phyloP scores from a whole-genome alignment of 2,888 invertebrate species.

The Deilephila elpenor region DNA sequence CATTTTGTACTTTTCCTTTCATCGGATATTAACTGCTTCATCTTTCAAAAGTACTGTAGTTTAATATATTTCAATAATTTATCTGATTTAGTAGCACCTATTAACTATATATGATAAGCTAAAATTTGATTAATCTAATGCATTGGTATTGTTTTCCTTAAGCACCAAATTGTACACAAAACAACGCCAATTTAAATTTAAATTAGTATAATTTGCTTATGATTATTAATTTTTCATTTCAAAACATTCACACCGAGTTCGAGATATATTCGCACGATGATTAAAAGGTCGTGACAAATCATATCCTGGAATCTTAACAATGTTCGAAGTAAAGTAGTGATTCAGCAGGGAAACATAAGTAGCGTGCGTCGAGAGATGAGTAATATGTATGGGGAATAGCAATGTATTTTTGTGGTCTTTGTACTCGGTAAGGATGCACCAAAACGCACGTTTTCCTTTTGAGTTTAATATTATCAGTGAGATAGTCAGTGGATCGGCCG shows the following conservation, averaged over 20 bases:
- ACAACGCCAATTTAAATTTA: slow-evolving; percentile 6
- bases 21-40: too few species aligned
- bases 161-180: background rate
- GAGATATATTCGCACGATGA: slow-evolving; percentile 31
- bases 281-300: slow-evolving; percentile 46
- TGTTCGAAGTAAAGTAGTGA: slow-evolving; percentile 51
- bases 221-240: background rate
- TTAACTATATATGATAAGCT: background rate
- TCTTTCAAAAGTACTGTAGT: too few species aligned
- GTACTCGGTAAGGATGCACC: background rate
- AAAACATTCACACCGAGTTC: background rate
- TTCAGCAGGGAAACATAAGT: slow-evolving; percentile 49
- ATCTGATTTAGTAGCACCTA: background rate
- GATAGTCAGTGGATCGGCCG: too few species aligned
- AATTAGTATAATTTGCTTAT: background rate
- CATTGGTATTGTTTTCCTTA: background rate
- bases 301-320: slow-evolving; percentile 44
- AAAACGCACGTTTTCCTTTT: slow-evolving; percentile 3
- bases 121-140: background rate
- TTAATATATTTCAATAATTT: too few species aligned
- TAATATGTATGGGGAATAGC: slow-evolving; percentile 26
- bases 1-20: too few species aligned
- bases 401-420: slow-evolving; percentile 15
- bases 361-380: slow-evolving; percentile 23
- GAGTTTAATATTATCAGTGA: too few species aligned